These are phyloP conservation scores for Cyclura pinguis DNA, from an alignment of 2,797 vertebrate genomes.

Conservation along the genomic window DNA sequence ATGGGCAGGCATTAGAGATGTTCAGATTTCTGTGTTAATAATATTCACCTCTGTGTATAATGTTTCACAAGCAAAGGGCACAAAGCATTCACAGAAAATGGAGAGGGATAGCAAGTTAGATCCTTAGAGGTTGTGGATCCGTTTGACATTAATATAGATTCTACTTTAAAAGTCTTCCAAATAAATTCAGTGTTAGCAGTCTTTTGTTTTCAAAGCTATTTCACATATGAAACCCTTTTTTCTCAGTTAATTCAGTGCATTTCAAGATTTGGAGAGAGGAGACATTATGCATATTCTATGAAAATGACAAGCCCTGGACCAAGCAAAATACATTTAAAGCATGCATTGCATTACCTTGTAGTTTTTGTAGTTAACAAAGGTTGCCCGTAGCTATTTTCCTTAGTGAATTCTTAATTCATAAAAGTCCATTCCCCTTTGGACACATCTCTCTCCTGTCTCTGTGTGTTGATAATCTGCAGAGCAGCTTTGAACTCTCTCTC, in stretches of 20 bases:
- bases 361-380: conserved; percentile 62
- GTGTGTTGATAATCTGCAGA: conserved; percentile 77
- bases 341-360: conserved; percentile 80
- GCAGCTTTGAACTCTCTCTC: conserved; percentile 69
- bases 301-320: conserved; percentile 3
- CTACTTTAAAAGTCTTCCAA: background rate
- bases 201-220: conserved; percentile 45
- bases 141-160: background rate
- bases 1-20: background rate
- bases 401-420: conserved; percentile 71
- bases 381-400: conserved; percentile 58
- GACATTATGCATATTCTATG: background rate
- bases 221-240: conserved; percentile 44
- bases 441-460: conserved; percentile 72
- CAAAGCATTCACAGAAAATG: conserved; percentile 1
- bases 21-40: background rate
- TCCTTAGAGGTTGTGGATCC: background rate
- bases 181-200: background rate
- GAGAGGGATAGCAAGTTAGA: background rate
- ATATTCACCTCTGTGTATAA: conserved; percentile 25
- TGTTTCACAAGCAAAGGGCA: conserved; percentile 41
- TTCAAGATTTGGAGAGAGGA: conserved; percentile 21
- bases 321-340: conserved; percentile 63
- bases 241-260: conserved; percentile 47
- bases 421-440: conserved; percentile 59